phyloP scores from a whole-genome alignment of 2,113 vertebrate genomes.

The Orientallactaga bullata region DNA sequence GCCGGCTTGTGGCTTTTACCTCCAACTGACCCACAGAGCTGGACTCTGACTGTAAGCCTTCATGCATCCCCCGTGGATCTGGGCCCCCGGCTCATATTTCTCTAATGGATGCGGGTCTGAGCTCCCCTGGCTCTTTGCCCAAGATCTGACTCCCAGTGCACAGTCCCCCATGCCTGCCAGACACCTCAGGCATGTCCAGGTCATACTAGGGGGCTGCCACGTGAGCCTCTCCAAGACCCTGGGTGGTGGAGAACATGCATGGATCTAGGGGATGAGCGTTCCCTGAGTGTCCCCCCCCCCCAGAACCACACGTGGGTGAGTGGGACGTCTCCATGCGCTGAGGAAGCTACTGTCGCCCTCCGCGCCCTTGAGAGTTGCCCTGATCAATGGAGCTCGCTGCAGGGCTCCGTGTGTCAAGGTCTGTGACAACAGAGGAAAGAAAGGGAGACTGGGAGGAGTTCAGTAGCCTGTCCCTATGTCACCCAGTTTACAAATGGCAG shows the following conservation, averaged over 20 bases:
- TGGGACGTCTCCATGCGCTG: neutral
- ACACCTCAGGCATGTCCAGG: neutral
- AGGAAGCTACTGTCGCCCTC: neutral
- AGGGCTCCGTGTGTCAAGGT: neutral
- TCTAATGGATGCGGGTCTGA: neutral
- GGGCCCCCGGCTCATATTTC: neutral
- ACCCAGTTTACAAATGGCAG: slow-evolving; percentile 6
- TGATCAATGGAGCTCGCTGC: too few relatives aligned
- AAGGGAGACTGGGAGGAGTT: slow-evolving; percentile 52
- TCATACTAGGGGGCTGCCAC: too few relatives aligned
- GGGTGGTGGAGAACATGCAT: neutral
- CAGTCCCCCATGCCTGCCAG: neutral
- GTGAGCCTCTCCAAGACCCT: neutral
- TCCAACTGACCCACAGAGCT: neutral
- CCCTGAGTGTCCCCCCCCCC: neutral
- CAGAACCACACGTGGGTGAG: neutral
- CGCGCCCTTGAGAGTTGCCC: neutral
- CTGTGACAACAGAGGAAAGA: neutral
- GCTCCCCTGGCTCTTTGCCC: neutral
- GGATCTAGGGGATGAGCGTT: neutral
- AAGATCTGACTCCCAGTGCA: neutral
- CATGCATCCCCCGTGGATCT: neutral
- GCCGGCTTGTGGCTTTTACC: neutral
- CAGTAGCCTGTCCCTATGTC: neutral
- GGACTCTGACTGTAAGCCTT: neutral